Evolutionary conservation across 2,113 vertebrate genomes (phyloP).

Genomic region (Dipodomys spectabilis): DNA sequence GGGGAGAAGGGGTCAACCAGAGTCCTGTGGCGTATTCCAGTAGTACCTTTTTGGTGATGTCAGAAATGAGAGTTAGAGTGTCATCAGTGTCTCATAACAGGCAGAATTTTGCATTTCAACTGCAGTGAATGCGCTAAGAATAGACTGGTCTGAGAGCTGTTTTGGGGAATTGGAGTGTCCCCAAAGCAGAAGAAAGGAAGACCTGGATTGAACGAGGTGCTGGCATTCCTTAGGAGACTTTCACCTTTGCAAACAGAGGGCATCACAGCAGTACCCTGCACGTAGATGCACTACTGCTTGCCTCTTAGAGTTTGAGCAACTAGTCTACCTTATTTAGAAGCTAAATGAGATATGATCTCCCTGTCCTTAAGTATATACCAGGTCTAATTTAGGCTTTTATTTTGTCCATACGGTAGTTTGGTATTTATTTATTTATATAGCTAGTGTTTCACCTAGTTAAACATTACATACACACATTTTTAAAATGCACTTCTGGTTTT

Average conservation of each 20-base stretch:
- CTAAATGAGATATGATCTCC: not conserved
- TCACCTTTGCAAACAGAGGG: slow-evolving; percentile 27
- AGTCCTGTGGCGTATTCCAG: not conserved
- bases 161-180: slow-evolving; percentile 8
- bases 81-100: not conserved
- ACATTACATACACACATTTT: not conserved
- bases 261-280: not conserved
- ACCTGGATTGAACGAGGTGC: not conserved
- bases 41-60: not conserved
- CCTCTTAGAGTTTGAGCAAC: not conserved
- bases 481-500: slow-evolving; percentile 12
- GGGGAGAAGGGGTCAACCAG: not conserved
- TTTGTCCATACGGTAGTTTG: slow-evolving; percentile 11
- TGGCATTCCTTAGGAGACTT: slow-evolving; percentile 42
- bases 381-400: not conserved
- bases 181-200: slow-evolving; percentile 42
- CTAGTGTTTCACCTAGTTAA: slow-evolving; percentile 47
- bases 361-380: not conserved
- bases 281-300: not conserved
- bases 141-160: slow-evolving; percentile 63
- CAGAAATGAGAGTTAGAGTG: not conserved
- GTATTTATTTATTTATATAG: not conserved
- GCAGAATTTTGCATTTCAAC: slow-evolving; percentile 53
- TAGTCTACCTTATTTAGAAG: not conserved
- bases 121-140: slow-evolving; percentile 55